Percentiles rank a stretch among this genome's conserved stretches.
Conservation (phyloP, 1,140 invertebrate genomes). For the Heliconius hewitsoni region DNA sequence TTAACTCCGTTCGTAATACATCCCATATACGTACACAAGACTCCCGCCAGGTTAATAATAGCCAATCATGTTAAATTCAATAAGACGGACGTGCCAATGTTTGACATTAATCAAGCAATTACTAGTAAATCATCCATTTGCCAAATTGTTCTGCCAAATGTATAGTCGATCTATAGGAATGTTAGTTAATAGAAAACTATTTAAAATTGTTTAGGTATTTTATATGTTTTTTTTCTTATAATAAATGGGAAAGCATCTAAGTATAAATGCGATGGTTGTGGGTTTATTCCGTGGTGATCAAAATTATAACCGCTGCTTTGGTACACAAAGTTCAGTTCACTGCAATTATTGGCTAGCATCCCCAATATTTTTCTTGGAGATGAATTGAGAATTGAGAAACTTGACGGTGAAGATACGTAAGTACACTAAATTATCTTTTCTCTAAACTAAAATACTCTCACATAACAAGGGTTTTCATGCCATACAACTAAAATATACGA, state of each 20-base stretch:
- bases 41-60: background rate
- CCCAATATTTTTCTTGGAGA: too few relatives aligned
- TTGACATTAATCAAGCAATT: constrained; percentile 7
- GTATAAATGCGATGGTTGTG: too few relatives aligned
- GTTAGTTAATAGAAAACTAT: background rate
- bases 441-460: background rate
- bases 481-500: background rate
- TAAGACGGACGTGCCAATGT: constrained; percentile 7
- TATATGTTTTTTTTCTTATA: too few relatives aligned
- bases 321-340: too few relatives aligned
- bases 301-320: too few relatives aligned
- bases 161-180: background rate
- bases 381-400: too few relatives aligned
- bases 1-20: background rate
- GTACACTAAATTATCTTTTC: too few relatives aligned
- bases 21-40: background rate
- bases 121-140: background rate
- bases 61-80: constrained; percentile 5
- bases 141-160: constrained; percentile 1
- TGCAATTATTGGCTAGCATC: too few relatives aligned
- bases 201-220: background rate
- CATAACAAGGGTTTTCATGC: background rate
- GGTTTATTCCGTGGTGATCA: too few relatives aligned
- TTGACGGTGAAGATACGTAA: too few relatives aligned
- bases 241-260: too few relatives aligned